Evolutionary conservation across 1,140 invertebrate species (phyloP), one percentile per base, ranked within the genome.

Genomic region (Papilio helenus): DNA sequence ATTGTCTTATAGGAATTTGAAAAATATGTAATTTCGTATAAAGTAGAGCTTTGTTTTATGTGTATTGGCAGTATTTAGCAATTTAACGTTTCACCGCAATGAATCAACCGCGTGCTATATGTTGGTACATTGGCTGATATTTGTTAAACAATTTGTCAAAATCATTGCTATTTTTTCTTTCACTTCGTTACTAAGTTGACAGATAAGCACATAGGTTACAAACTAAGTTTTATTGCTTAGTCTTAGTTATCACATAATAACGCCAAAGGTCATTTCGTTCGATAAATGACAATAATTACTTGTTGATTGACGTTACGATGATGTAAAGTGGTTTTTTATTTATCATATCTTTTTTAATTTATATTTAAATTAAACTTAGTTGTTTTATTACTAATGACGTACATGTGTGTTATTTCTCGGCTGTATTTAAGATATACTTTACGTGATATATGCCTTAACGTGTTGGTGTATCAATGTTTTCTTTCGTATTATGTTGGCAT

Each of bases 281-380:
- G 46, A 49, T 49, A 49, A n/a, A 55, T 20, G 51, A 55, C 51
- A 55, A 55, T 55, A 55, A 61, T 61, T 61, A 61, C 58, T 61
- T 61, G 20, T 61, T 61, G 58, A 61, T 61, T 61, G 58, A 61
- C 26, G 58, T 61, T 61, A 9, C 23, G 10, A 26, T 26, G 58
- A 55, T 61, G 58, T 23, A 51, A 9, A 8, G 34, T n/a, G 18
- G 20, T 14, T 61, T 61, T 61, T 61, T 55, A 3, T 23, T 61
- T 61, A 61, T 26, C 23, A 10, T 26, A 23, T 61, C 58, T 14
- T 14, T 61, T 26, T 61, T 61, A 61, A 26, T 26, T 26, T 14
- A 26, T 26, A 61, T 61, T 61, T 23, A 61, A 26, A 61, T 26
- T 23, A 61, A 58, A 26, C 20, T 23, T 29, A 26, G 58, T 26